Evolutionary conservation across 2,888 invertebrate species (phyloP).

Genomic region (Scaptomyza tumidula): DNA sequence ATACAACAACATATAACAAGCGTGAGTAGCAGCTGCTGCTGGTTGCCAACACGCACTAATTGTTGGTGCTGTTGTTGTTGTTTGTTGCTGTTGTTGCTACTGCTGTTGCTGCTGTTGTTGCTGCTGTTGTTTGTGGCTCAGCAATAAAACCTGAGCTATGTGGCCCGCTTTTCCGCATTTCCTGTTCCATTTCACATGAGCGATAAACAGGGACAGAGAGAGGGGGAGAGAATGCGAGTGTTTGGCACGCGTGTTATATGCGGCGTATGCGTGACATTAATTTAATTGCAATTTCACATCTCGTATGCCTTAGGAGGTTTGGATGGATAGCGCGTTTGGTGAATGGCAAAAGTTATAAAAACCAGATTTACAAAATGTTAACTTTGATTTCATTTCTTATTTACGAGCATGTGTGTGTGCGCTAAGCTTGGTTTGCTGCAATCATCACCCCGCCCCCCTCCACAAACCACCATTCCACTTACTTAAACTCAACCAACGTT

Average conservation of each 20-base stretch:
- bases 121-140: constrained; percentile 69
- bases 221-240: background rate
- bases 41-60: constrained; percentile 78
- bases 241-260: constrained; percentile 52
- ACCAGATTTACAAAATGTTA: constrained; percentile 81
- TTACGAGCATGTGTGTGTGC: constrained; percentile 64
- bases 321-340: background rate
- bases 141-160: constrained; percentile 74
- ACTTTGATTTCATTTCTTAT: constrained; percentile 80
- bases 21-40: constrained; percentile 62
- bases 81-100: constrained; percentile 33
- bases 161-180: constrained; percentile 59
- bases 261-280: constrained; percentile 80
- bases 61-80: constrained; percentile 52
- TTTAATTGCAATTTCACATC: constrained; percentile 79
- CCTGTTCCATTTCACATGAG: constrained; percentile 49
- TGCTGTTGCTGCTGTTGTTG: constrained; percentile 46
- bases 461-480: background rate
- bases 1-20: constrained; percentile 36
- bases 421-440: constrained; percentile 47
- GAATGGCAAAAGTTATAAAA: constrained; percentile 70
- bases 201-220: background rate
- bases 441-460: background rate
- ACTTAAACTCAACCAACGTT: constrained; percentile 23
- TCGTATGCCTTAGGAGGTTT: constrained; percentile 33